Evolutionary conservation across 2,113 vertebrate genomes (phyloP).

Genomic region (Oncorhynchus nerka): DNA sequence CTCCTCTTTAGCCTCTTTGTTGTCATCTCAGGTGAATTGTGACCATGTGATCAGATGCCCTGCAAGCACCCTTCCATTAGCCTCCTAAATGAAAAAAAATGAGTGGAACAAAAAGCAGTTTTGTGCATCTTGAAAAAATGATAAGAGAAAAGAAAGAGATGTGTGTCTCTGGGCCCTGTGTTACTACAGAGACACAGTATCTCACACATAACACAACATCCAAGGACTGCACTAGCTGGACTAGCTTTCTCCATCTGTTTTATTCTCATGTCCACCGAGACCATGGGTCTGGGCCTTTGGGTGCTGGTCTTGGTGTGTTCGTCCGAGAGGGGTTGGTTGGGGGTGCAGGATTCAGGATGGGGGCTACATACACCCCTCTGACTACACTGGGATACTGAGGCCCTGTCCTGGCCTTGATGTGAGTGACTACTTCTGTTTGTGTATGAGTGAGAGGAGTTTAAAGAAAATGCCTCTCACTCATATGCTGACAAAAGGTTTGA

Average conservation of each 20-base stretch:
- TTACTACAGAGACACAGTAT: conserved; percentile 62
- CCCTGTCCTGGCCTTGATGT: not conserved
- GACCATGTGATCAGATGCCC: conserved; percentile 82
- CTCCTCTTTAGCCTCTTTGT: conserved; percentile 79
- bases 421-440: not conserved
- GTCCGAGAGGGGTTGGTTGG: conserved; percentile 30
- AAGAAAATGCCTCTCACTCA: not conserved
- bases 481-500: not conserved
- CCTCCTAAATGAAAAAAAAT: conserved; percentile 80
- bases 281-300: conserved; percentile 47
- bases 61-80: conserved; percentile 75
- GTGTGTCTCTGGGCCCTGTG: conserved; percentile 69
- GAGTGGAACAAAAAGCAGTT: conserved; percentile 81
- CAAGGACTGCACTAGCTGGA: conserved; percentile 44
- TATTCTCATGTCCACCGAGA: conserved; percentile 18
- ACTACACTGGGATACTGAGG: not conserved
- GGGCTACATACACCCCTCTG: not conserved
- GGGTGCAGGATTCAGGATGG: not conserved
- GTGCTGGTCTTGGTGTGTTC: conserved; percentile 10
- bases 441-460: not conserved
- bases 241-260: conserved; percentile 39
- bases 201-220: conserved; percentile 59
- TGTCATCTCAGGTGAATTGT: conserved; percentile 81
- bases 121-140: conserved; percentile 72
- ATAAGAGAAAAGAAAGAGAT: conserved; percentile 78